These are phyloP conservation scores for Darevskia nairensis DNA, from an alignment of 2,797 vertebrate species.

Conservation along the genomic window DNA sequence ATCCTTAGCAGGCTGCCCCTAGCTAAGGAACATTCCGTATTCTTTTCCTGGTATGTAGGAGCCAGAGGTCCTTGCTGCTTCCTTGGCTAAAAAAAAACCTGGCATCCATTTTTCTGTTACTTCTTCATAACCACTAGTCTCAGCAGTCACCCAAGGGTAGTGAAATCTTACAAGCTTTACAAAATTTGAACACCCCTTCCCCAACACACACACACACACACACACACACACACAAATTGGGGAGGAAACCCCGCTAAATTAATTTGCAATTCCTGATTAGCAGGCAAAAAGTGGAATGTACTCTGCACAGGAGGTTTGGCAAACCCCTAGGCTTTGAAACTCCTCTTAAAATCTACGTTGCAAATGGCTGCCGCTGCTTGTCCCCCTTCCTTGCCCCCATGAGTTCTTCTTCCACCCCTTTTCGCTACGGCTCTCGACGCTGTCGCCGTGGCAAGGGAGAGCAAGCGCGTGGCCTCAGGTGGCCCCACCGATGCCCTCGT, in stretches of 20 bases:
- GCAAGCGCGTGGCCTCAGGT: slow-evolving; percentile 42
- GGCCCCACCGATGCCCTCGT: slow-evolving; percentile 55
- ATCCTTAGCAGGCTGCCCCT: neutral
- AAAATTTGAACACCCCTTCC: neutral
- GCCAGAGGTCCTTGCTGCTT: neutral
- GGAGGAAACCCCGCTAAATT: slow-evolving; percentile 40
- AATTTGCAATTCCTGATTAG: slow-evolving; percentile 40
- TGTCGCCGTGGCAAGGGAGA: slow-evolving; percentile 56
- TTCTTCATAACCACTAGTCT: neutral
- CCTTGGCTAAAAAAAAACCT: neutral
- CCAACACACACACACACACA: no score
- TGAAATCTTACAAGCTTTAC: slow-evolving; percentile 47
- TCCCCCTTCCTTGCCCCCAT: slow-evolving; percentile 5
- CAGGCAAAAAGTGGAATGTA: slow-evolving; percentile 53
- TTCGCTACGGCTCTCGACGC: slow-evolving; percentile 67
- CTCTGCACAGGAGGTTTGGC: slow-evolving; percentile 51
- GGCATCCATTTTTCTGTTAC: no score
- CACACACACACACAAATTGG: neutral
- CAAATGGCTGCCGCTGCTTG: slow-evolving; percentile 58
- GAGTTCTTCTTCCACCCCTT: slow-evolving; percentile 64
- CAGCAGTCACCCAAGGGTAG: neutral
- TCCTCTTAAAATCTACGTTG: slow-evolving; percentile 43
- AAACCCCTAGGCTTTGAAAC: slow-evolving; percentile 63
- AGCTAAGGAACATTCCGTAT: slow-evolving; percentile 29
- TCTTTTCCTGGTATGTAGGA: neutral